Percentiles rank a stretch among this genome's conserved stretches.
These are phyloP conservation scores for Etheostoma cragini DNA, from an alignment of 2,113 vertebrate species.

Conservation along the genomic window DNA sequence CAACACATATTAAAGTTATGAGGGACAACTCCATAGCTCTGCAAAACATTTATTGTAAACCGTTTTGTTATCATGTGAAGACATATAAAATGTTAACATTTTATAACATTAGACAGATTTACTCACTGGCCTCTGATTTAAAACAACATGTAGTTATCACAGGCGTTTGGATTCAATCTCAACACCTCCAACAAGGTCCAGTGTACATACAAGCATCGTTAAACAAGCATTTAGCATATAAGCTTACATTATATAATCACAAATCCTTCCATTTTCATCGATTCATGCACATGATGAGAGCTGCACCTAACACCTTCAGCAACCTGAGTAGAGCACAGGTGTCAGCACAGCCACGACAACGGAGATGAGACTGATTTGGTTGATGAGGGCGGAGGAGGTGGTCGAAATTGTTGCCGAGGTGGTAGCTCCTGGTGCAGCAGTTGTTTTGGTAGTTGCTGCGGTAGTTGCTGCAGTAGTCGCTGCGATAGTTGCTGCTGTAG, in stretches of 20 bases:
- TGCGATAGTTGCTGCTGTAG: fast-evolving
- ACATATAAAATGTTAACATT: not conserved
- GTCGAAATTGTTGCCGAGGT: no score
- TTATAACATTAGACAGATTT: not conserved
- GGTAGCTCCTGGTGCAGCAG: no score
- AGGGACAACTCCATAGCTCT: not conserved
- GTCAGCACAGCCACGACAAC: not conserved
- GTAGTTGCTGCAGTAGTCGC: no score
- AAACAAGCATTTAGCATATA: not conserved
- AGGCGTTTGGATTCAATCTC: not conserved
- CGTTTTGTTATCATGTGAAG: not conserved
- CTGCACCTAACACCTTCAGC: not conserved
- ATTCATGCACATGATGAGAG: not conserved
- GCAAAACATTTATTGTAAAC: not conserved
- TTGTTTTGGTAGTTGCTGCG: no score
- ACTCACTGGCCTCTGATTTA: not conserved
- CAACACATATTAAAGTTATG: not conserved
- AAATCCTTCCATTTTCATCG: not conserved
- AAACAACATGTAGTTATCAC: not conserved
- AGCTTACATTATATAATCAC: not conserved
- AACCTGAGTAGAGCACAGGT: not conserved
- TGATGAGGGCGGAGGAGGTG: not conserved
- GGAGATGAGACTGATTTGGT: not conserved
- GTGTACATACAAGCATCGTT: no score
- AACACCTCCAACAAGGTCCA: not conserved